Base-by-base conservation (phyloP, 2,888 invertebrate species). In the Tinea trinotella region DNA sequence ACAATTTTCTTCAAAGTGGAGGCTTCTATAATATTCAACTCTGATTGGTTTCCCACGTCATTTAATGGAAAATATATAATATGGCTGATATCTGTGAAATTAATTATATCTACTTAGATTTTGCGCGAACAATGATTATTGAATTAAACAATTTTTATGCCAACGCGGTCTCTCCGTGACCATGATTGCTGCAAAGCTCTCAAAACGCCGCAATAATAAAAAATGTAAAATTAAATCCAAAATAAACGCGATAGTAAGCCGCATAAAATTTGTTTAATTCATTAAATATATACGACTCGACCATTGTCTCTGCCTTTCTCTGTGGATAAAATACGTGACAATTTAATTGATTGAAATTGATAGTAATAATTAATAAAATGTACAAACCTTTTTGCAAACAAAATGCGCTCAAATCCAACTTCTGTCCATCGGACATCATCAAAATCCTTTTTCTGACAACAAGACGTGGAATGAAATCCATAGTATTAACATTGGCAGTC, bases 41-140 rank as follows among this genome's bases (percentile, higher is more conserved):
- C 76, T 0, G 54, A 56, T 56, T 82, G 84, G 49, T 83, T 78
- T 18, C 58, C 57, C 0, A 59, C 3, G 0, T 70, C 67, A 54
- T 69, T 67, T 34, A 85, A 59, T 0, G 84, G 84, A 59, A 67
- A 84, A 58, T 84, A 83, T 17, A 84, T 61, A 57, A 84, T 81
- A 57, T 83, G 70, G 57, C 82, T 83, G 13, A 83, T 59, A 59
- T 82, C 84, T 84, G 72, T 10, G 9, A 22, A n/a, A 19, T 55
- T 54, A 48, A 56, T 3, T 50, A 49, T 36, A 35, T n/a, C 24
- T 17, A 53, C 46, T 53, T 18, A 20, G 34, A n/a, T n/a, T n/a
- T n/a, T n/a, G n/a, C n/a, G n/a, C n/a, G n/a, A n/a, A n/a, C n/a
- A n/a, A n/a, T n/a, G n/a, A n/a, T n/a, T n/a, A n/a, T n/a, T n/a